phyloP scores from a whole-genome alignment of 1,140 invertebrate genomes.

The Tetramorium parvispinum region DNA sequence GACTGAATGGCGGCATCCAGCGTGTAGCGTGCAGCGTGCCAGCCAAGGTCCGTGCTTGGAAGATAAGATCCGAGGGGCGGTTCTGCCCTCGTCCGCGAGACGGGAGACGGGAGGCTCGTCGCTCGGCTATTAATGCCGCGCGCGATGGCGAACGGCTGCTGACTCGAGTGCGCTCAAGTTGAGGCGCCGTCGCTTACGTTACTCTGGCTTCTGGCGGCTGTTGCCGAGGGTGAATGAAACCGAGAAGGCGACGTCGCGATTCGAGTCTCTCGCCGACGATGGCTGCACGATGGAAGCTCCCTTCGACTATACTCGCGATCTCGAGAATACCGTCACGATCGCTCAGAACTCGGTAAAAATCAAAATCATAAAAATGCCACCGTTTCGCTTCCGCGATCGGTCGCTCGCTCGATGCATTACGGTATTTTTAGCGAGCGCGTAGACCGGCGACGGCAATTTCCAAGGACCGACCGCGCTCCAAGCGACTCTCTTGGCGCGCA shows the following conservation, averaged over 20 bases:
- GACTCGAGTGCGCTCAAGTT: neutral
- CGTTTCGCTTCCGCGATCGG: slow-evolving; percentile 61
- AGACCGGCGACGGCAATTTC: slow-evolving; percentile 59
- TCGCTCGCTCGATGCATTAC: slow-evolving; percentile 61
- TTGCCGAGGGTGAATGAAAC: slow-evolving; percentile 25
- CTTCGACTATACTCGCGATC: neutral
- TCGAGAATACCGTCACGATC: neutral
- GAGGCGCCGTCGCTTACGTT: too few species aligned
- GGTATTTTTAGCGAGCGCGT: slow-evolving; percentile 78
- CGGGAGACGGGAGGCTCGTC: neutral
- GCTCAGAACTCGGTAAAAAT: neutral
- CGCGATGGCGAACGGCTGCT: slow-evolving; percentile 57
- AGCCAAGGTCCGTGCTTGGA: too few species aligned
- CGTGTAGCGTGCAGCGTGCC: too few species aligned
- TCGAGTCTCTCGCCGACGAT: too few species aligned
- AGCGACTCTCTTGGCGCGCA: neutral
- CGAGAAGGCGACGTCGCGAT: neutral
- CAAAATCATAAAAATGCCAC: neutral
- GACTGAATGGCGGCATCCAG: too few species aligned
- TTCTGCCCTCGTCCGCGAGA: neutral
- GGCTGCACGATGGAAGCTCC: neutral
- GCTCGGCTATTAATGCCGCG: slow-evolving; percentile 58
- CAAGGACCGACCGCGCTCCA: slow-evolving; percentile 53
- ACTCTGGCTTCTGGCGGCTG: neutral
- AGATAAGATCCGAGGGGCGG: neutral